phyloP scores from a whole-genome alignment of 2,797 vertebrate genomes.

The Serranus cabrilla region DNA sequence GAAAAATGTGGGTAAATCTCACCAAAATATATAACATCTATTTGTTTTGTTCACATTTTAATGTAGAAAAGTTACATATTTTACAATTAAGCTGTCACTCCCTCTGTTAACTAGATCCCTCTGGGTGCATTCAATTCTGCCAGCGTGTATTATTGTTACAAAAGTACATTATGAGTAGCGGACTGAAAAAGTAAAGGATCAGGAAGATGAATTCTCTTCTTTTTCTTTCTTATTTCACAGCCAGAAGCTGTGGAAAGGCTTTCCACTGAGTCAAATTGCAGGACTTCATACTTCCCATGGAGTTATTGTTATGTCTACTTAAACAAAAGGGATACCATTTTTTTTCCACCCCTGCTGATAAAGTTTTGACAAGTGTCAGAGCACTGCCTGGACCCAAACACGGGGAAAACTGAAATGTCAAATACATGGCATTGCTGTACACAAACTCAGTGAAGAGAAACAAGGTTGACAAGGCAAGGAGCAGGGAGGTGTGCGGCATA shows the following conservation, averaged over 20 bases:
- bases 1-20: no score
- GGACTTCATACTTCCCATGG: background rate
- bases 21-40: no score
- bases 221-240: conserved; percentile 2
- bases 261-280: background rate
- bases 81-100: conserved; percentile 9
- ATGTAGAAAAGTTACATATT: no score
- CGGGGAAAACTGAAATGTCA: conserved; percentile 60
- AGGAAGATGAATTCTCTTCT: background rate
- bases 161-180: conserved; percentile 25
- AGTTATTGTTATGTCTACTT: background rate
- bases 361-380: conserved; percentile 57
- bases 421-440: conserved; percentile 59
- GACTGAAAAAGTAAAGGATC: conserved; percentile 19
- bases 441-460: conserved; percentile 72
- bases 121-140: conserved; percentile 24
- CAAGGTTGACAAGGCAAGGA: conserved; percentile 69
- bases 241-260: background rate
- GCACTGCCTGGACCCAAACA: conserved; percentile 40
- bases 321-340: background rate
- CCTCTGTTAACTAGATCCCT: conserved; percentile 11
- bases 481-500: conserved; percentile 56
- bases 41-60: no score
- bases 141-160: conserved; percentile 3
- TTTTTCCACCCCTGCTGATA: conserved; percentile 15